Percentiles rank a stretch among this genome's conserved stretches.
These are phyloP conservation scores for Lapara coniferarum DNA, from an alignment of 2,888 invertebrate genomes.

Conservation along the genomic window DNA sequence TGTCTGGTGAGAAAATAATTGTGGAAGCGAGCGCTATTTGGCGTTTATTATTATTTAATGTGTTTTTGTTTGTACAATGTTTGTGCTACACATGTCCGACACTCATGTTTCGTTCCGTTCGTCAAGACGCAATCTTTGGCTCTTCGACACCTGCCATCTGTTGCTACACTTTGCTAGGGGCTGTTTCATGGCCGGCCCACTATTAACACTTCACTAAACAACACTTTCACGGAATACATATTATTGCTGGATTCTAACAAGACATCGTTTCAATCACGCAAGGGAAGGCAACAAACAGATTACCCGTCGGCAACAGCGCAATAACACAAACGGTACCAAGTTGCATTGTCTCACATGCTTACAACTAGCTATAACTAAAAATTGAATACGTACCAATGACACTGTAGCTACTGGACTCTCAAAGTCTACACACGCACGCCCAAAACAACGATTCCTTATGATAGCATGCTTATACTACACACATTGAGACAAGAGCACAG, in stretches of 20 bases:
- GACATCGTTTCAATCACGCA: slow-evolving; percentile 34
- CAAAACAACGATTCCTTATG: slow-evolving; percentile 25
- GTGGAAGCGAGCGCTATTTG: slow-evolving; percentile 83
- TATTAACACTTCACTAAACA: slow-evolving; percentile 73
- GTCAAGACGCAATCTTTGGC: slow-evolving; percentile 79
- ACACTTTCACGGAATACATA: slow-evolving; percentile 70
- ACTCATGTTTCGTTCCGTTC: slow-evolving; percentile 80
- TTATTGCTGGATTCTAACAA: slow-evolving; percentile 27
- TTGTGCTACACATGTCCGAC: slow-evolving; percentile 37
- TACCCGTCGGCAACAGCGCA: slow-evolving; percentile 34
- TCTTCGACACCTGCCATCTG: slow-evolving; percentile 79
- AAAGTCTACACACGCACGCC: slow-evolving; percentile 15
- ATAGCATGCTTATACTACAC: slow-evolving; percentile 57
- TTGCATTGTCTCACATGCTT: slow-evolving; percentile 79
- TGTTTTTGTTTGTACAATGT: slow-evolving; percentile 38
- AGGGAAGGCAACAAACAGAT: slow-evolving; percentile 39
- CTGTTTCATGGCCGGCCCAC: slow-evolving; percentile 82
- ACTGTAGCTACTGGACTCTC: slow-evolving; percentile 30
- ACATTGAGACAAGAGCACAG: slow-evolving; percentile 49
- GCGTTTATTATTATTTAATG: slow-evolving; percentile 57
- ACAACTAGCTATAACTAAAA: slow-evolving; percentile 49
- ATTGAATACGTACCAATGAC: slow-evolving; percentile 49
- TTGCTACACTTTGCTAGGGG: slow-evolving; percentile 66
- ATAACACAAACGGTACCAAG: slow-evolving; percentile 41
- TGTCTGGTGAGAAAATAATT: slow-evolving; percentile 72